These are phyloP conservation scores for Pterostichus madidus DNA, from an alignment of 2,888 invertebrate species.

Conservation along the genomic window DNA sequence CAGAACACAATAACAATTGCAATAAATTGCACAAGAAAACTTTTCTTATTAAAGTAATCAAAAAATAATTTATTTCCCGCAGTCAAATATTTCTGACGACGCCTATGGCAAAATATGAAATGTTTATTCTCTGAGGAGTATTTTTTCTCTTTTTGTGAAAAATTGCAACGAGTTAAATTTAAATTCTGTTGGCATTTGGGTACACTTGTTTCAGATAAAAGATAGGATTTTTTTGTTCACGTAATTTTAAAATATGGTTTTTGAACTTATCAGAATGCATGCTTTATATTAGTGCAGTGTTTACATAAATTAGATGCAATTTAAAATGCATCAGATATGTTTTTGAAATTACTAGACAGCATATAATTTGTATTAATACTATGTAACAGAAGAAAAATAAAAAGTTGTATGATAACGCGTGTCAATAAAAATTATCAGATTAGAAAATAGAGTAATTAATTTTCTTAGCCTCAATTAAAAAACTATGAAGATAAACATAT, in stretches of 20 bases:
- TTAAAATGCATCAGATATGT: constrained; percentile 41
- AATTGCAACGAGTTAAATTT: constrained; percentile 23
- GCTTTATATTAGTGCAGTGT: constrained; percentile 14
- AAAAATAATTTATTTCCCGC: constrained; percentile 11
- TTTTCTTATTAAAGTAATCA: constrained; percentile 41
- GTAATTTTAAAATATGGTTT: constrained; percentile 10
- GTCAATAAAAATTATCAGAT: constrained; percentile 44
- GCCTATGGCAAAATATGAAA: constrained; percentile 29
- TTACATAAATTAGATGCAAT: neutral
- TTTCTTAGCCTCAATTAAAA: constrained; percentile 27
- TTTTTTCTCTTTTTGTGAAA: constrained; percentile 21
- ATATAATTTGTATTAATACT: neutral
- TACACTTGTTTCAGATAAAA: constrained; percentile 25
- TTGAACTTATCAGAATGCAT: constrained; percentile 21
- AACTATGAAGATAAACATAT: constrained; percentile 19
- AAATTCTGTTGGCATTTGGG: constrained; percentile 23
- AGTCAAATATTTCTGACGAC: constrained; percentile 22
- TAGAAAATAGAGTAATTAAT: neutral
- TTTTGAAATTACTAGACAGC: constrained; percentile 16
- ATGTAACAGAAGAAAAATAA: neutral
- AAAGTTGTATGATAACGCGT: neutral
- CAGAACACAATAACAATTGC: constrained; percentile 13
- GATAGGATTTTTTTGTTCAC: neutral
- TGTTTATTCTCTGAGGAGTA: constrained; percentile 14
- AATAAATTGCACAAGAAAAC: constrained; percentile 27